These are phyloP conservation scores for Catharus bicknelli DNA, from an alignment of 2,113 vertebrate species.

Conservation along the genomic window DNA sequence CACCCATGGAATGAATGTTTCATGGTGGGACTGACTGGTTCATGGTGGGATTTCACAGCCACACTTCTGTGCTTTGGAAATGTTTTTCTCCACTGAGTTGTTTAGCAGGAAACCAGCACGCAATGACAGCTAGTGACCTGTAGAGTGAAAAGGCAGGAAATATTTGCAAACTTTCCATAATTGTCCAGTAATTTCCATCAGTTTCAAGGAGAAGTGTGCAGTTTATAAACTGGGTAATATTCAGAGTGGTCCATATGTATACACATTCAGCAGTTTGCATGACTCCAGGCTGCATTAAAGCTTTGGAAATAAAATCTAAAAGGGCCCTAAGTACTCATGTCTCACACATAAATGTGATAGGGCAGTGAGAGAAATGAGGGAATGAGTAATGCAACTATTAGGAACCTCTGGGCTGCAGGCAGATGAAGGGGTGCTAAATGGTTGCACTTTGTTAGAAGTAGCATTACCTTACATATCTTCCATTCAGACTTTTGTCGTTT, in stretches of 20 bases:
- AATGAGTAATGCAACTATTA: background rate
- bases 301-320: background rate
- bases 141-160: background rate
- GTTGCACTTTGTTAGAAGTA: background rate
- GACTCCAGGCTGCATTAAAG: background rate
- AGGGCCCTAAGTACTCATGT: background rate
- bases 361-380: background rate
- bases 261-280: background rate
- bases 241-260: background rate
- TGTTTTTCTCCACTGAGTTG: background rate
- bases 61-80: background rate
- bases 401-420: background rate
- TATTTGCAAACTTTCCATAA: background rate
- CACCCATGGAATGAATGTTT: background rate
- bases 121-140: background rate
- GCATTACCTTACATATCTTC: background rate
- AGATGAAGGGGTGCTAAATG: background rate
- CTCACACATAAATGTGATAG: background rate
- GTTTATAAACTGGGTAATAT: background rate
- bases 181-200: background rate
- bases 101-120: background rate
- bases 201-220: background rate
- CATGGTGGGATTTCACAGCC: background rate
- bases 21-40: accelerated
- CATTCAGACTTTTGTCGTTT: background rate